Conservation (phyloP, 2,797 vertebrate species). For the Sebastes oblongus region DNA sequence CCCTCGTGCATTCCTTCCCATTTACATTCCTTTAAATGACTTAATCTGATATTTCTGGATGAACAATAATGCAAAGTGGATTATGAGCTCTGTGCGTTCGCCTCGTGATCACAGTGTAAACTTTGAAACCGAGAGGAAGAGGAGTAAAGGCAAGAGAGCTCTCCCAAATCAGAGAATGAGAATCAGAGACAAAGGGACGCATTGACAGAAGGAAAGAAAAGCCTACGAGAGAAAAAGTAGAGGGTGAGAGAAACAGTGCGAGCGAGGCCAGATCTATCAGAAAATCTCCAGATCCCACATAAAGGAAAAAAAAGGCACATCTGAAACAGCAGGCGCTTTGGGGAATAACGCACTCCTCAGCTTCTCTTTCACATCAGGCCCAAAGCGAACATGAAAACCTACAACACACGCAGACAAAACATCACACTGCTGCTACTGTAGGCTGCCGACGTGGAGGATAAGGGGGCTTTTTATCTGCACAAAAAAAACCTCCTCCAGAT, state of each 20-base stretch:
- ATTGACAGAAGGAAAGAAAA: slow-evolving; percentile 47
- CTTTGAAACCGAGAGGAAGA: slow-evolving; percentile 35
- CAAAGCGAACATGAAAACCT: slow-evolving; percentile 73
- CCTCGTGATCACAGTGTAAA: slow-evolving; percentile 41
- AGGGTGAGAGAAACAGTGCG: slow-evolving; percentile 22
- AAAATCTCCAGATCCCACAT: slow-evolving; percentile 69
- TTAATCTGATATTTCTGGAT: slow-evolving; percentile 34
- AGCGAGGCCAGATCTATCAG: slow-evolving; percentile 64
- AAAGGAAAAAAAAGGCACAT: slow-evolving; percentile 69
- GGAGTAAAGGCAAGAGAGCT: background rate
- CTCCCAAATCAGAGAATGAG: slow-evolving; percentile 29
- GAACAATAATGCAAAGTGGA: slow-evolving; percentile 40
- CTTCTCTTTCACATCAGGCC: slow-evolving; percentile 69
- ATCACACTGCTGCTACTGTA: slow-evolving; percentile 56
- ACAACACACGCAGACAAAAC: slow-evolving; percentile 55
- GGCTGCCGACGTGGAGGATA: slow-evolving; percentile 52
- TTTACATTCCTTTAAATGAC: slow-evolving; percentile 31
- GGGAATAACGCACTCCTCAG: slow-evolving; percentile 66
- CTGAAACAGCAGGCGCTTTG: slow-evolving; percentile 69
- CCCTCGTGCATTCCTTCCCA: slow-evolving; percentile 26
- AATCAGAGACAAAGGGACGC: slow-evolving; percentile 63
- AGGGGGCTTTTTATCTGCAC: slow-evolving; percentile 51
- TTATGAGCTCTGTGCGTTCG: slow-evolving; percentile 19
- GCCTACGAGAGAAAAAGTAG: slow-evolving; percentile 37
- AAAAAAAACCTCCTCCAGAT: slow-evolving; percentile 17